A percentile compares a stretch with the other conserved stretches of the same genome.
phyloP scores from a whole-genome alignment of 2,797 vertebrate genomes.

The Aeoliscus strigatus region DNA sequence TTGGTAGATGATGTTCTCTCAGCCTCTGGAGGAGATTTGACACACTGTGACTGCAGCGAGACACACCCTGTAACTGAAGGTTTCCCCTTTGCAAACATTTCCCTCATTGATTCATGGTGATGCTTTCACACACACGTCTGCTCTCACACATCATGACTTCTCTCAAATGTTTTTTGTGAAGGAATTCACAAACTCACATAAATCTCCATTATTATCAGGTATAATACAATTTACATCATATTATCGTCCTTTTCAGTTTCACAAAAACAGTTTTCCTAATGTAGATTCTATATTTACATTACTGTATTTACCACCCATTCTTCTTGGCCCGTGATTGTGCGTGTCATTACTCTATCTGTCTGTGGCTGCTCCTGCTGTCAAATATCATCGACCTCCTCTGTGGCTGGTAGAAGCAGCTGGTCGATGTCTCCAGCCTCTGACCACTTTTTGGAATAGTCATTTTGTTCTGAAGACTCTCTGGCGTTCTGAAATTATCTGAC shows the following conservation, averaged over 20 bases:
- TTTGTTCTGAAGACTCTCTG: slow-evolving; percentile 87
- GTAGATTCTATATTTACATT: slow-evolving; percentile 32
- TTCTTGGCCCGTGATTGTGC: background rate
- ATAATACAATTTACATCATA: slow-evolving; percentile 3
- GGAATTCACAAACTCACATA: slow-evolving; percentile 4
- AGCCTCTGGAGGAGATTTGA: too few species aligned
- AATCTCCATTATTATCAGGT: slow-evolving; percentile 8
- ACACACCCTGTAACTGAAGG: too few species aligned
- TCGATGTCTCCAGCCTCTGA: slow-evolving; percentile 96
- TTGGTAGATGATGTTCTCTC: too few species aligned
- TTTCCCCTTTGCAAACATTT: too few species aligned
- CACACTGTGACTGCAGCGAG: too few species aligned
- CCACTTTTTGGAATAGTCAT: slow-evolving; percentile 98
- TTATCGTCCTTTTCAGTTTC: slow-evolving; percentile 12
- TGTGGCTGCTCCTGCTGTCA: slow-evolving; percentile 89
- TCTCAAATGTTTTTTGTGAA: background rate
- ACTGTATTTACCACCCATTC: too few species aligned
- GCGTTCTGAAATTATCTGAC: slow-evolving; percentile 73
- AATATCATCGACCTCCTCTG: slow-evolving; percentile 96
- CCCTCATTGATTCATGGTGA: too few species aligned
- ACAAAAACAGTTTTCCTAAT: slow-evolving; percentile 12
- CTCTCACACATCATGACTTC: slow-evolving; percentile 2
- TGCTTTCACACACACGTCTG: slow-evolving; percentile 6
- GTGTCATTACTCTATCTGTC: slow-evolving; percentile 87
- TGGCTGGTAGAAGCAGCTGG: slow-evolving; percentile 98